Evolutionary conservation across 2,113 vertebrate genomes (phyloP).

Genomic region (Mellivora capensis): DNA sequence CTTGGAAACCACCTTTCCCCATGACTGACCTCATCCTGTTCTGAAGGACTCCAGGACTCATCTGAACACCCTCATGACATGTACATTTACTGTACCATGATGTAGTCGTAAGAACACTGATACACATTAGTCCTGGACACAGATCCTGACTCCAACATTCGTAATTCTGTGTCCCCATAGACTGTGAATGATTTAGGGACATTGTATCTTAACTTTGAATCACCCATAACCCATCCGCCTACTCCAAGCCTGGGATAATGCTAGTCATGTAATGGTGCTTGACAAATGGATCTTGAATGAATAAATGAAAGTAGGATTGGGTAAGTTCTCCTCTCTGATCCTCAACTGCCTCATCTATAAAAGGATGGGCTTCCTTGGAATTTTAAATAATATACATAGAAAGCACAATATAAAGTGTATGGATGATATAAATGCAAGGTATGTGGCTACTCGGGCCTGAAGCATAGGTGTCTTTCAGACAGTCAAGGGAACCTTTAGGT

Average conservation of each 20-base stretch:
- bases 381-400: background rate
- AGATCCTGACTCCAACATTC: background rate
- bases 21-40: background rate
- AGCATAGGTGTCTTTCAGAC: slow-evolving; percentile 7
- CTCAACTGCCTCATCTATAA: background rate
- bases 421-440: background rate
- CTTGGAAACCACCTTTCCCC: slow-evolving; percentile 37
- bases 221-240: background rate
- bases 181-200: background rate
- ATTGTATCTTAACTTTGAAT: slow-evolving; percentile 1
- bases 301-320: background rate
- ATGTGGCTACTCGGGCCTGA: background rate
- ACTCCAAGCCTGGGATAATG: background rate
- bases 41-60: background rate
- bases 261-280: background rate
- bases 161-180: background rate
- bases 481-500: slow-evolving; percentile 34
- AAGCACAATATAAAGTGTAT: background rate
- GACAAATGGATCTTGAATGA: background rate
- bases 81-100: background rate
- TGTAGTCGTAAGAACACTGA: background rate
- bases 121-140: background rate
- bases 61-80: background rate
- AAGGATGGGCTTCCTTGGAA: background rate
- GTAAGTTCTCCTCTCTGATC: background rate